Conservation (phyloP, 2,888 invertebrate genomes). For the Coenonympha glycerion region DNA sequence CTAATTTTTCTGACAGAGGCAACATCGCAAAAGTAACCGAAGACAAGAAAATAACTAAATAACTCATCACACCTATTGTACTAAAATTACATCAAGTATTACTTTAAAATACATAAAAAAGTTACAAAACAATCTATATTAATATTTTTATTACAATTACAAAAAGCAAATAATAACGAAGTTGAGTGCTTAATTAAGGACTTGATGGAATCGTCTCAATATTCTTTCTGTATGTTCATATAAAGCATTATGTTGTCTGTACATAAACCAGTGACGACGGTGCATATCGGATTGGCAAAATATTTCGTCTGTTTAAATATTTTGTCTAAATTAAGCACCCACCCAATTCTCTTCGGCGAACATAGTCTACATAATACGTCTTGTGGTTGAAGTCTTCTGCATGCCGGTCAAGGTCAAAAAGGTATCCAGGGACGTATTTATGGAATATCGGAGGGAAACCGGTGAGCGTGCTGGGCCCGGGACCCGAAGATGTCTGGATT, state of each 20-base stretch:
- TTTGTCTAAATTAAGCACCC: constrained; percentile 66
- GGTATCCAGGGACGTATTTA: constrained; percentile 68
- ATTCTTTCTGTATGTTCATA: constrained; percentile 47
- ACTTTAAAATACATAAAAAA: constrained; percentile 13
- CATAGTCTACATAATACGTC: constrained; percentile 74
- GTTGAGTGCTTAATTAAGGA: constrained; percentile 69
- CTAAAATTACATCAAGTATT: constrained; percentile 11
- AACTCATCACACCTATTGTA: constrained; percentile 12
- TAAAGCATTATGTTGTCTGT: constrained; percentile 27
- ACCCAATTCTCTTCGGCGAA: constrained; percentile 71
- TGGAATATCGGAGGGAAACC: constrained; percentile 69
- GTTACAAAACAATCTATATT: constrained; percentile 16
- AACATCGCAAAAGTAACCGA: constrained; percentile 6
- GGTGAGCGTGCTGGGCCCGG: constrained; percentile 62
- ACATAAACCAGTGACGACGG: constrained; percentile 9
- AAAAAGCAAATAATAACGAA: constrained; percentile 36
- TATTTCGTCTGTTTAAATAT: constrained; percentile 11
- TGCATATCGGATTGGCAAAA: constrained; percentile 17
- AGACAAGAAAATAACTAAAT: constrained; percentile 9
- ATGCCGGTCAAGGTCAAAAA: constrained; percentile 63
- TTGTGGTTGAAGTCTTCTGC: constrained; percentile 67
- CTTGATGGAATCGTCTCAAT: constrained; percentile 59
- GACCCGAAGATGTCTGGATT: constrained; percentile 47
- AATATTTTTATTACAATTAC: background rate
- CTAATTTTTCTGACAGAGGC: constrained; percentile 13